Conservation (phyloP, 2,888 invertebrate species). For the Ectemnius cavifrons region DNA sequence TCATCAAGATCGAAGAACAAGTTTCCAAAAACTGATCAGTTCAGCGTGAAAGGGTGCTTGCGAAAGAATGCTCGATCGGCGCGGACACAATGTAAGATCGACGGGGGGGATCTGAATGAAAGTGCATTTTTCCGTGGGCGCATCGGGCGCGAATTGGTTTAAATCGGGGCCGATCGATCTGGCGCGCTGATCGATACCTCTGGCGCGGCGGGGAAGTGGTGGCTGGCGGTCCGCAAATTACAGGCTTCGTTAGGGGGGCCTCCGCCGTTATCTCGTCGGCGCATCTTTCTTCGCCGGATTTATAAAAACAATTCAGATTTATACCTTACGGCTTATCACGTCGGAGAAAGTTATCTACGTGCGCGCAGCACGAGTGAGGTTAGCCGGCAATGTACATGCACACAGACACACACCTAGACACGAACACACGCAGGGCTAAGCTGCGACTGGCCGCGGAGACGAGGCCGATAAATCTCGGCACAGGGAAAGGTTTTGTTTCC, state of each 20-base stretch:
- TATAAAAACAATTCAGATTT: conserved; percentile 74
- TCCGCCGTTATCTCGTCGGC: conserved; percentile 70
- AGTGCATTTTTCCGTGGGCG: conserved; percentile 46
- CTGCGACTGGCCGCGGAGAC: conserved; percentile 21
- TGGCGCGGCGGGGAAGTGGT: too few species aligned
- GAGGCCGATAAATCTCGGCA: conserved; percentile 54
- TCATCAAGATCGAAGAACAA: too few species aligned
- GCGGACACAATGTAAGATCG: conserved; percentile 41
- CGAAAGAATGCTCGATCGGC: conserved; percentile 11
- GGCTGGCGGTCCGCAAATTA: conserved; percentile 67
- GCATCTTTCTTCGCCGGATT: conserved; percentile 66
- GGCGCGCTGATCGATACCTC: conserved; percentile 5
- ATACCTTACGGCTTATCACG: conserved; percentile 69
- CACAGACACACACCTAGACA: not conserved
- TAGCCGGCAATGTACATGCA: conserved; percentile 25
- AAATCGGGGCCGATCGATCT: conserved; percentile 66
- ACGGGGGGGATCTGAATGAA: conserved; percentile 43
- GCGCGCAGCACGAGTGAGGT: conserved; percentile 46
- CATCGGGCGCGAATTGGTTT: conserved; percentile 66
- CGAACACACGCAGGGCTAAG: not conserved
- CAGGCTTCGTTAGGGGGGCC: conserved; percentile 70
- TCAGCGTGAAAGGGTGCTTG: too few species aligned
- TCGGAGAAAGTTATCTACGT: conserved; percentile 68
- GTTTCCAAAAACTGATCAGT: too few species aligned
- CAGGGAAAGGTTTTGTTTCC: conserved; percentile 60